Evolutionary conservation across 2,113 vertebrate species (phyloP).

Genomic region (Verasper variegatus): DNA sequence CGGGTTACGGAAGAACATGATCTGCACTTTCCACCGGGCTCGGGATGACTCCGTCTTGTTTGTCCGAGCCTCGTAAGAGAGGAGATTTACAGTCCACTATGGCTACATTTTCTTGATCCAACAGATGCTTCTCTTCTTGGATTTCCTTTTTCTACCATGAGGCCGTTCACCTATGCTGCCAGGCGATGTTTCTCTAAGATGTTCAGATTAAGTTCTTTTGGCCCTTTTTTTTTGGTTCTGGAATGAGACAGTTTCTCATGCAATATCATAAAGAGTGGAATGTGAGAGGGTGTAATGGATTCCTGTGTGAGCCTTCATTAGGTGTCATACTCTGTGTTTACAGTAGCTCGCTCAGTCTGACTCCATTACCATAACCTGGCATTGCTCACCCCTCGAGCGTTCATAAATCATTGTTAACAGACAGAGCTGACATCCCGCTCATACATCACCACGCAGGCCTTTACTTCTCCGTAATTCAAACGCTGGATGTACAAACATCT

Average conservation of each 20-base stretch:
- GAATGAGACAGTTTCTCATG: constrained; percentile 51
- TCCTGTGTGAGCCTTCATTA: constrained; percentile 70
- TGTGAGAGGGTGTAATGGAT: constrained; percentile 70
- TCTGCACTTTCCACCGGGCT: constrained; percentile 42
- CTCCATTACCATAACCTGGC: constrained; percentile 62
- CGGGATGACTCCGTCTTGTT: constrained; percentile 26
- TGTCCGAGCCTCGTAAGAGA: constrained; percentile 10
- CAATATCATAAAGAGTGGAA: constrained; percentile 55
- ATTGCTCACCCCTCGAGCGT: constrained; percentile 56
- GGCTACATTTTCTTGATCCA: constrained; percentile 10
- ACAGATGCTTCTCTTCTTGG: constrained; percentile 6
- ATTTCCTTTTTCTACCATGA: constrained; percentile 6
- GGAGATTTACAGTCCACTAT: constrained; percentile 1
- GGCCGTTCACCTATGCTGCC: constrained; percentile 14
- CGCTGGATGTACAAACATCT: constrained; percentile 72
- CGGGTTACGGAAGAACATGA: constrained; percentile 72
- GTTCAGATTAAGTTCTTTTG: constrained; percentile 42
- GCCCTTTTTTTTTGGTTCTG: constrained; percentile 30
- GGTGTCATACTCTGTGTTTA: constrained; percentile 68
- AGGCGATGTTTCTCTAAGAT: constrained; percentile 15
- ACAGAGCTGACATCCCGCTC: constrained; percentile 70
- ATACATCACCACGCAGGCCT: constrained; percentile 72
- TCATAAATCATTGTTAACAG: constrained; percentile 83
- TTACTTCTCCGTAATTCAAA: constrained; percentile 66
- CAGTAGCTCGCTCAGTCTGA: constrained; percentile 68